Evolutionary conservation across 92 coral and sea anemone genomes (phyloP), one percentile per base, ranked within the genome.

Genomic region (Parazoanthus darwini): DNA sequence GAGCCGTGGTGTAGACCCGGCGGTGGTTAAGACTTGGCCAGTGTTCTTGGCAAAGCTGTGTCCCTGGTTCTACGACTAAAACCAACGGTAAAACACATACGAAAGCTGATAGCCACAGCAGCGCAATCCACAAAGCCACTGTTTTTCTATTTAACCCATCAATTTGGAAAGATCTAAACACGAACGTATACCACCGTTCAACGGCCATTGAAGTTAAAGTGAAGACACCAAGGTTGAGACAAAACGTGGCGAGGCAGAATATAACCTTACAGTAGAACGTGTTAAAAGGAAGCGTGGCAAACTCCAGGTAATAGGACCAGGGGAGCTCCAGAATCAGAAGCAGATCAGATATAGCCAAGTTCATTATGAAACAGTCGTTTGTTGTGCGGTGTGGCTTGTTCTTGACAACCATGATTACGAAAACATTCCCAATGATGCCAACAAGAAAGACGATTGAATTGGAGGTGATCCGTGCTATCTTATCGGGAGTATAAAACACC

Each of bases 1-100:
- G 81, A 8, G 95, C 82, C 16, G 93, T 94, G 4, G 98, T 96
- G 70, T 95, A 96, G 0, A 91, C 93, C 13, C 91, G 93, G 75
- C 95, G 65, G 90, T 92, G 94, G 9, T 80, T 51, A 26, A 51
- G 22, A 44, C 89, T 78, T 16, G 96, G 95, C 98, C 98, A 96
- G 50, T 84, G 51, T 80, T 94, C 98, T 13, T 67, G 37, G 46
- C 77, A 82, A 29, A 82, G 6, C 18, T 63, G 25, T 9, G 26
- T 33, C 4, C 86, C 76, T 23, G 86, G 86, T 38, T 66, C 67
- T 0, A 82, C 86, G 11, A 82, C 86, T 38, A 82, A 42, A 22
- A 82, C 86, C 39, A 82, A 46, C 37, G 86, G 86, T 8, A 82
- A 29, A n/a, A 82, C 86, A 42, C 86, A 82, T 3, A 15, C 86